These are phyloP conservation scores for Dendrophyllia cribrosa DNA, from an alignment of 64 coral and sea anemone species.

Conservation along the genomic window DNA sequence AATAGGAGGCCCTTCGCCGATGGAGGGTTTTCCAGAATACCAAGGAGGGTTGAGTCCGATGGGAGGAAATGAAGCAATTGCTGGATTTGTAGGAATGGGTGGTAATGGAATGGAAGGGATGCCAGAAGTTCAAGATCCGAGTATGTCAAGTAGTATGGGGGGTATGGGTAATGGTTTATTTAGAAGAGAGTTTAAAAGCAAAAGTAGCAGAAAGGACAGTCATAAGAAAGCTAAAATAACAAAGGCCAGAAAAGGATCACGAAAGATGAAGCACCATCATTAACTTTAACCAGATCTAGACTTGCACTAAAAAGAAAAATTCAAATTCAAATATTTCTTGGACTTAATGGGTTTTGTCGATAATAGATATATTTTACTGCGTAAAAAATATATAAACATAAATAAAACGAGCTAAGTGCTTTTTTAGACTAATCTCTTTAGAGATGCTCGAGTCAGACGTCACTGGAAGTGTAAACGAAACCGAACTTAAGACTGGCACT, in stretches of 20 bases:
- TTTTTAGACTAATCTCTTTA: no score
- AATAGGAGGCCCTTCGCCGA: not conserved
- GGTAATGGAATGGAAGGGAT: conserved; percentile 18
- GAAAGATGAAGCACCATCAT: not conserved
- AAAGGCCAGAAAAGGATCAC: not conserved
- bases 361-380: no score
- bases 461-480: no score
- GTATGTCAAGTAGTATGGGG: not conserved
- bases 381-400: no score
- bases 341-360: no score
- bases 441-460: no score
- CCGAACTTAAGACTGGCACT: no score
- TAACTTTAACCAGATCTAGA: not conserved
- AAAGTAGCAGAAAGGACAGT: not conserved
- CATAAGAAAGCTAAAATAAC: conserved; percentile 36
- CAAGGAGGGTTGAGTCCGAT: not conserved
- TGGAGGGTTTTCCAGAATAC: not conserved
- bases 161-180: conserved; percentile 6
- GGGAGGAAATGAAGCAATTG: not conserved
- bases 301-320: no score
- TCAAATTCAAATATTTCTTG: no score
- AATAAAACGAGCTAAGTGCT: no score
- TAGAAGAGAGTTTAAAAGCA: conserved; percentile 9
- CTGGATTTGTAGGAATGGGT: conserved; percentile 3
- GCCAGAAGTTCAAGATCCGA: conserved; percentile 5